Conservation (phyloP, 1,140 invertebrate genomes). For the Nebria ingens region DNA sequence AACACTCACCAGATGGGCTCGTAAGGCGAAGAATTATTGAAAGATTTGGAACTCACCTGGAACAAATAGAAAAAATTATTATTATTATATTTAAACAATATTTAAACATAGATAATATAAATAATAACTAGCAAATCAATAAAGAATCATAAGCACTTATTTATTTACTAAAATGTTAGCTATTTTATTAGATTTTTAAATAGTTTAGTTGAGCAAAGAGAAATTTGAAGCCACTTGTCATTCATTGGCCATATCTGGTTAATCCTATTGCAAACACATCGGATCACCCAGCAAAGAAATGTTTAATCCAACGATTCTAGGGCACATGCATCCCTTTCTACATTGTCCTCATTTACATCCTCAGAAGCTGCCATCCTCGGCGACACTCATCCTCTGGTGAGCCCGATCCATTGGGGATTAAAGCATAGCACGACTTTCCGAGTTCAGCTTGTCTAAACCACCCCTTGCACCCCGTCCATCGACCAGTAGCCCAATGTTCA, state of each 20-base stretch:
- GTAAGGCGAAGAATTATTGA: not conserved
- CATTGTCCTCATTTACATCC: not conserved
- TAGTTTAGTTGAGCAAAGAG: no score
- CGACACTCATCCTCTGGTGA: constrained; percentile 1
- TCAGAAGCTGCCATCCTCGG: not conserved
- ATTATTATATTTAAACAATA: no score
- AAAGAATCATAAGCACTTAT: no score
- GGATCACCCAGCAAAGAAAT: not conserved
- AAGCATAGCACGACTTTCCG: not conserved
- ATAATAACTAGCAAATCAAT: no score
- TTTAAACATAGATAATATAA: no score
- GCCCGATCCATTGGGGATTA: not conserved
- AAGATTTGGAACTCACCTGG: not conserved
- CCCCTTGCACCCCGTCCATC: no score
- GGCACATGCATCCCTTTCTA: not conserved
- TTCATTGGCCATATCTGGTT: no score
- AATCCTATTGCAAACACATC: not conserved
- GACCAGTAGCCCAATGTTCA: no score
- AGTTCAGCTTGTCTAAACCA: no score
- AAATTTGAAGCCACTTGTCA: no score
- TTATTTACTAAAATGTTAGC: no score
- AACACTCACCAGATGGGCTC: not conserved
- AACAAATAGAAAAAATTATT: constrained; percentile 2
- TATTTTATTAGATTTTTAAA: no score
- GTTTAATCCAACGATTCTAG: not conserved